phyloP scores from a whole-genome alignment of 1,140 invertebrate genomes.

The Epicauta chinensis region DNA sequence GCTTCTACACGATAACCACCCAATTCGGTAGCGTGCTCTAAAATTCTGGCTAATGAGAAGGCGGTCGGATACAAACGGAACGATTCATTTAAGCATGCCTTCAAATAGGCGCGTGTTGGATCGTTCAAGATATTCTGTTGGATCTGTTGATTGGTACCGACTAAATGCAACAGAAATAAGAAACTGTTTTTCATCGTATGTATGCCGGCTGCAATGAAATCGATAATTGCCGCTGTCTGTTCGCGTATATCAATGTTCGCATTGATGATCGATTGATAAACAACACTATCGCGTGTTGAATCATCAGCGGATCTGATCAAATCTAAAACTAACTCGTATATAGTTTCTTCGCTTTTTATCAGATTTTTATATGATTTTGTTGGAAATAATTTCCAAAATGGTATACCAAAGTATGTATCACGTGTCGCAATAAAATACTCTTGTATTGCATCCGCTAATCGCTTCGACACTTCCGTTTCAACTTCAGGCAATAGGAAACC shows the following conservation, averaged over 20 bases:
- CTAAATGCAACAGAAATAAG: conserved; percentile 68
- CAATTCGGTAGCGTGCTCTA: conserved; percentile 69
- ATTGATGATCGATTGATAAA: conserved; percentile 68
- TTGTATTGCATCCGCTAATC: conserved; percentile 63
- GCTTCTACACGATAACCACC: conserved; percentile 68
- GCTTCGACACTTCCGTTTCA: conserved; percentile 48
- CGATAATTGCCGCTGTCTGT: conserved; percentile 77
- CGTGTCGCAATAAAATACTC: conserved; percentile 67
- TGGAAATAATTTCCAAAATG: conserved; percentile 74
- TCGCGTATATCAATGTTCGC: conserved; percentile 68
- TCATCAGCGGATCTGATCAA: conserved; percentile 63
- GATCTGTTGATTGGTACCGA: conserved; percentile 60
- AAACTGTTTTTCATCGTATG: conserved; percentile 79
- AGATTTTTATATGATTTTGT: conserved; percentile 67
- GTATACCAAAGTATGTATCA: conserved; percentile 75
- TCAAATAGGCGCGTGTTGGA: conserved; percentile 58
- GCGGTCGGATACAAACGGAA: conserved; percentile 80
- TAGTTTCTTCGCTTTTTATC: conserved; percentile 66
- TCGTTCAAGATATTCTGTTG: conserved; percentile 75
- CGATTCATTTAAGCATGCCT: conserved; percentile 80
- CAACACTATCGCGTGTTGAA: conserved; percentile 54
- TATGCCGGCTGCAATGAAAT: conserved; percentile 81
- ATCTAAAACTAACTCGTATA: conserved; percentile 78
- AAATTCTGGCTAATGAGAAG: conserved; percentile 71
- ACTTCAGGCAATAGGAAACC: conserved; percentile 65